phyloP scores from a whole-genome alignment of 2,797 vertebrate genomes.

The Knipowitschia caucasica region DNA sequence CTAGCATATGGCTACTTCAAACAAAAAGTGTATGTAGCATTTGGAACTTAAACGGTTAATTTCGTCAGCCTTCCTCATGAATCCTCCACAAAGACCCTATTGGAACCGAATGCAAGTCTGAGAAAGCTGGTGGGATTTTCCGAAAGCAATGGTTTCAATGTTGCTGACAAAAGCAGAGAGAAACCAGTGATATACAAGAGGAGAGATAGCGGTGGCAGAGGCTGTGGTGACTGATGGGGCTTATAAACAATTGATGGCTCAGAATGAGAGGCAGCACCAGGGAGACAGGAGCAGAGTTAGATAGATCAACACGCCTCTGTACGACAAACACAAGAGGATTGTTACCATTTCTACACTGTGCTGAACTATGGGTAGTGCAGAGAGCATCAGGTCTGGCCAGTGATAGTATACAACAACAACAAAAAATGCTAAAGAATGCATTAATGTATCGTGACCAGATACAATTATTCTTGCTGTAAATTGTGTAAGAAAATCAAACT shows the following conservation, averaged over 20 bases:
- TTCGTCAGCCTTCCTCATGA: constrained; percentile 73
- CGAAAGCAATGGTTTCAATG: not conserved
- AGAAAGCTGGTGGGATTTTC: constrained; percentile 19
- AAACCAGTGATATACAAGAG: constrained; percentile 8
- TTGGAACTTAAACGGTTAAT: constrained; percentile 64
- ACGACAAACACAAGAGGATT: constrained; percentile 1
- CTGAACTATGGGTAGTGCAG: too few relatives aligned
- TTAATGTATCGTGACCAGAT: too few relatives aligned
- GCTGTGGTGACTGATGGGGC: constrained; percentile 7
- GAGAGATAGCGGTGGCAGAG: not conserved
- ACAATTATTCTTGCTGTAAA: too few relatives aligned
- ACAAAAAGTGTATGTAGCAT: too few relatives aligned
- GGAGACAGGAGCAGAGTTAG: not conserved
- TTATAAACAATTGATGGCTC: constrained; percentile 1
- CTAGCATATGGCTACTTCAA: not conserved
- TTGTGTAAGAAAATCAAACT: too few relatives aligned
- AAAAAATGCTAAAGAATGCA: too few relatives aligned
- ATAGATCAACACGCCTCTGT: constrained; percentile 10
- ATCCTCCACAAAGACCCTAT: constrained; percentile 53
- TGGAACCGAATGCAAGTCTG: constrained; percentile 1
- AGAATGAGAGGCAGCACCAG: not conserved
- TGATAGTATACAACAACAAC: too few relatives aligned
- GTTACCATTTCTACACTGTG: not conserved
- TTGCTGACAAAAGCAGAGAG: constrained; percentile 15
- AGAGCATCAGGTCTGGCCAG: too few relatives aligned